Base-by-base conservation (phyloP, 2,888 invertebrate species). In the Pyrochroa serraticornis region DNA sequence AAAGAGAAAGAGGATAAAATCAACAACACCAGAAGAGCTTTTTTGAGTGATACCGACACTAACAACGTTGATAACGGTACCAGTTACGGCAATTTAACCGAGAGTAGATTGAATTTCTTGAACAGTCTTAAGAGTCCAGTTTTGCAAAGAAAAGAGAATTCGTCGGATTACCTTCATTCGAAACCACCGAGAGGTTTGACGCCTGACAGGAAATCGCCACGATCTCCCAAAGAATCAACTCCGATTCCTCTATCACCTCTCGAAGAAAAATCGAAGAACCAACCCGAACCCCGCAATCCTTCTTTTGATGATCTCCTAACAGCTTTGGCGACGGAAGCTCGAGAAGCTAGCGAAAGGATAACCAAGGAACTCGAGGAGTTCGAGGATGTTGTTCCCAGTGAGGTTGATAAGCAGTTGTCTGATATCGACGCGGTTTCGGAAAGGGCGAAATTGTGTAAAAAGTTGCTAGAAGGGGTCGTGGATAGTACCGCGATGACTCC, bases 241-340 rank as follows among this genome's bases (percentile, higher is more conserved):
- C 75, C 72, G 7, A 72, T 69, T 58, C 69, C 71, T 0, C 51
- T 66, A 7, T 68, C 70, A 13, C 67, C 68, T 3, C 47, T 68
- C 12, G 68, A 71, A 49, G 66, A 70, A 22, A 63, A 66, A 41
- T 55, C 32, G 14, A 56, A 60, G 9, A 57, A 58, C 7, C 22
- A 32, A 41, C 46, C 32, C 38, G 66, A 58, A 9, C 66, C 67
- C 6, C 49, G 59, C 6, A 57, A 65, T 6, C 69, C 71, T 10
- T 80, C 82, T 58, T 78, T 90, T 75, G 89, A 90, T 75, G 89
- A 90, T 72, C 84, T 90, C 34, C 79, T 91, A 46, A 87, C 88
- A 68, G 86, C 88, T 74, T 82, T 91, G 58, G 90, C 90, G 7
- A 85, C 85, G 72, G 91, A 91, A 82, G 89, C 90, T 8, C 85